A percentile compares a stretch with the other conserved stretches of the same genome.
Conservation (phyloP, 2,113 vertebrate species). For the Pelvicachromis taeniatus region DNA sequence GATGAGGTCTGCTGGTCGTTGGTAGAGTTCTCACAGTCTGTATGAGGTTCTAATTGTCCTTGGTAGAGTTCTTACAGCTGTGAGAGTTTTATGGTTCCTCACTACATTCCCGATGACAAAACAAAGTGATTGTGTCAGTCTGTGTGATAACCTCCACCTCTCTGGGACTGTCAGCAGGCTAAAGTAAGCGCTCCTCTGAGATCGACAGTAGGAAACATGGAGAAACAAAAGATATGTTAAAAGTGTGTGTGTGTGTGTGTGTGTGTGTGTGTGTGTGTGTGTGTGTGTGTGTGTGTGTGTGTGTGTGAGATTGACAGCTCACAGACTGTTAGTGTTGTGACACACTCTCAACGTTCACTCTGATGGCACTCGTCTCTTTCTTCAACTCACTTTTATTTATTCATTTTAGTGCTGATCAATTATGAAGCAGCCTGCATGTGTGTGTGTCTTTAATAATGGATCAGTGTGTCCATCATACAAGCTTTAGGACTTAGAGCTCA, state of each 20-base stretch:
- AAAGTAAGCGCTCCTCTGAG: neutral
- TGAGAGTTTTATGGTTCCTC: neutral
- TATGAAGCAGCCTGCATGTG: slow-evolving; percentile 30
- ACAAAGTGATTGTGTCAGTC: neutral
- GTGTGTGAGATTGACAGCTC: neutral
- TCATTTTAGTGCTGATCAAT: slow-evolving; percentile 60
- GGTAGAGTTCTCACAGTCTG: accelerated
- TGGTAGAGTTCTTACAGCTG: neutral
- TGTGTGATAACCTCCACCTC: neutral
- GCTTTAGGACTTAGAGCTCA: slow-evolving; percentile 51
- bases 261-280: neutral
- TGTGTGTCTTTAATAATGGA: slow-evolving; percentile 59
- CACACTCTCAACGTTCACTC: slow-evolving; percentile 1
- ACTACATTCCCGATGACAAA: neutral
- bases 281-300: neutral
- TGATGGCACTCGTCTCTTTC: slow-evolving; percentile 36
- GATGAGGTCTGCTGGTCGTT: neutral
- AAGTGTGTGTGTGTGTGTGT: neutral
- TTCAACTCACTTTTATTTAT: slow-evolving; percentile 60
- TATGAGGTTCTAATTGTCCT: neutral
- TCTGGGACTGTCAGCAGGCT: neutral
- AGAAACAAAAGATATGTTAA: neutral
- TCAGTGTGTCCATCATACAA: slow-evolving; percentile 55
- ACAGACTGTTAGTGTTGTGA: neutral
- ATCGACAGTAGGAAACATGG: neutral